Evolutionary conservation across 1,140 invertebrate species (phyloP), one percentile per base, ranked within the genome.

Genomic region (Plutomurus gul): DNA sequence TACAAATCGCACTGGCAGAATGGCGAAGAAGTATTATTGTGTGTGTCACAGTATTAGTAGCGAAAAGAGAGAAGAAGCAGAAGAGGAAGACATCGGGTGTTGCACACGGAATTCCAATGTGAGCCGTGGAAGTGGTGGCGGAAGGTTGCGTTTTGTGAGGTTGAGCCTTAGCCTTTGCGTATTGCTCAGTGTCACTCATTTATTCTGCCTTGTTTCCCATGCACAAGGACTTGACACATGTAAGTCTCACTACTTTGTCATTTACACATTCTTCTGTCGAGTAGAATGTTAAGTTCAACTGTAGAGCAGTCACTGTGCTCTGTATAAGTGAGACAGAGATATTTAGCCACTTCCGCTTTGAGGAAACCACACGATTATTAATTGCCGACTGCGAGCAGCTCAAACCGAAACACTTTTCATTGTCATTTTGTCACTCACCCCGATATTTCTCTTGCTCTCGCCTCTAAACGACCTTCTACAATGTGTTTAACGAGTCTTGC

Each of bases 191-290:
- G 47, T 60, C 60, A 72, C 27, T 72, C 76, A 78, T 71, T 73
- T 78, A 22, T 30, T 70, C 51, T 77, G 76, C 56, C 76, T 78
- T 74, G 25, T 72, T 33, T 73, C 30, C 27, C 77, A 51, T 60
- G 36, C 10, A 71, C 60, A 72, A 49, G 77, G 46, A 25, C 40
- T 78, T 74, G 77, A 78, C 70, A 74, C 77, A 78, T 78, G 77
- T 78, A 60, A 78, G 77, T 74, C 37, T 20, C n/a, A 37, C 8
- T 10, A 70, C 60, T 30, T 30, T 70, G 33, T 70, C 60, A 70
- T 36, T 70, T 46, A 30, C n/a, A 7, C 70, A 72, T 72, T 39
- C 36, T 40, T 72, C 18, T 22, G 16, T 22, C 25, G 11, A 11
- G 4, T 22, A 43, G 22, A 39, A 37, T 43, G 18, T 37, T 6